Evolutionary conservation across 2,888 invertebrate genomes (phyloP).

Genomic region (Mythimna ferrago): DNA sequence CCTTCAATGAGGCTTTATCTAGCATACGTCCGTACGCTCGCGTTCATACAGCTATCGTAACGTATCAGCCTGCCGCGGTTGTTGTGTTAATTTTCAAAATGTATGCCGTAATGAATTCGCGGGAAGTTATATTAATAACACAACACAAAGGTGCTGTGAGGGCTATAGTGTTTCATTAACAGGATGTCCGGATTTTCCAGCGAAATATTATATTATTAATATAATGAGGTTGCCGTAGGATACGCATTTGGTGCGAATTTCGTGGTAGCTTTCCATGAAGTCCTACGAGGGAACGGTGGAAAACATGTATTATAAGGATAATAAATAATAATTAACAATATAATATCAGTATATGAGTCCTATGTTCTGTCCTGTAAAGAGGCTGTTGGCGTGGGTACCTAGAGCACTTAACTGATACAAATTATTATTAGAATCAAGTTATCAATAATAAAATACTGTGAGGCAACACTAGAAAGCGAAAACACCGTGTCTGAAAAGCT

Average conservation of each 20-base stretch:
- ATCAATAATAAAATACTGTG: background rate
- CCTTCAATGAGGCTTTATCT: slow-evolving; percentile 66
- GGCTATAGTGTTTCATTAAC: slow-evolving; percentile 45
- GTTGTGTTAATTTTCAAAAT: slow-evolving; percentile 61
- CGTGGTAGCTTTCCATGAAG: slow-evolving; percentile 15
- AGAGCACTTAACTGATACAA: no score
- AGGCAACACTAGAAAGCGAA: background rate
- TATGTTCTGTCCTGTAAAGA: background rate
- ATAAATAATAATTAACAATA: slow-evolving; percentile 18
- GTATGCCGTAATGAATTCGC: slow-evolving; percentile 54
- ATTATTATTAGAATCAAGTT: background rate
- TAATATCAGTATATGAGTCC: background rate
- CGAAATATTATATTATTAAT: slow-evolving; percentile 43
- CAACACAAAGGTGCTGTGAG: slow-evolving; percentile 38
- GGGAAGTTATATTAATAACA: slow-evolving; percentile 41
- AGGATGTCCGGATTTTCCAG: slow-evolving; percentile 40
- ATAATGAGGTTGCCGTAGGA: slow-evolving; percentile 13
- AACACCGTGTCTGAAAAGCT: background rate
- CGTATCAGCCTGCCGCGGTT: slow-evolving; percentile 32
- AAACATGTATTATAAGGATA: slow-evolving; percentile 11
- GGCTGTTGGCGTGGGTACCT: background rate
- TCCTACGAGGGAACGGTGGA: slow-evolving; percentile 2
- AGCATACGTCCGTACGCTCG: slow-evolving; percentile 41
- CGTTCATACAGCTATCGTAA: slow-evolving; percentile 40
- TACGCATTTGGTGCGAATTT: slow-evolving; percentile 24